phyloP scores from a whole-genome alignment of 2,888 invertebrate genomes.

The Seira sanloemensis region DNA sequence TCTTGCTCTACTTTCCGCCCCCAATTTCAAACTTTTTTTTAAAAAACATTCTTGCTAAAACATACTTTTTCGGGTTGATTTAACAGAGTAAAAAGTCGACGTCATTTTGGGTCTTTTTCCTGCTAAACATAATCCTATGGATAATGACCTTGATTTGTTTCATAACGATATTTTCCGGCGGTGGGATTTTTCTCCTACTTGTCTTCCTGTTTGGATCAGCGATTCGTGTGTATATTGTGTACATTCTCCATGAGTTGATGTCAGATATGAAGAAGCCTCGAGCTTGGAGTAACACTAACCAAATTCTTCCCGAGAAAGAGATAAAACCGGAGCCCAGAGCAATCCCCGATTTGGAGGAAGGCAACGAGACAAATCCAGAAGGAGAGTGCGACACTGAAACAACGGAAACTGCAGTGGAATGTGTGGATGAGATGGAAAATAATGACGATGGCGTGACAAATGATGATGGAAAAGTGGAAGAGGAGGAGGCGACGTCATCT shows the following conservation, averaged over 20 bases:
- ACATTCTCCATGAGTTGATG: conserved; percentile 61
- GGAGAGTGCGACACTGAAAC: not conserved
- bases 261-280: conserved; percentile 53
- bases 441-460: conserved; percentile 7
- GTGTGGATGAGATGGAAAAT: not conserved
- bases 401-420: not conserved
- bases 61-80: too few species aligned
- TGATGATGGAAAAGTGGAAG: not conserved
- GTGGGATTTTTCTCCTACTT: conserved; percentile 59
- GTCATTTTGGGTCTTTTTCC: conserved; percentile 57
- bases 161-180: conserved; percentile 64
- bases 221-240: conserved; percentile 60
- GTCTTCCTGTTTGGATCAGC: conserved; percentile 61
- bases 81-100: conserved; percentile 31
- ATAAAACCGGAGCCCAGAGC: conserved; percentile 34
- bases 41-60: not conserved
- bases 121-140: conserved; percentile 63
- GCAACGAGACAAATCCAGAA: not conserved
- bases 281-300: conserved; percentile 15
- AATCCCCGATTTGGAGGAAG: not conserved
- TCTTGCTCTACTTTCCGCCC: too few species aligned
- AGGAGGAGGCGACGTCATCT: conserved; percentile 9
- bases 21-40: not conserved
- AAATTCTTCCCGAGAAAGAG: not conserved
- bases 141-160: conserved; percentile 66